Evolutionary conservation across 2,888 invertebrate genomes (phyloP).

Genomic region (Mesorhabditis sp.): DNA sequence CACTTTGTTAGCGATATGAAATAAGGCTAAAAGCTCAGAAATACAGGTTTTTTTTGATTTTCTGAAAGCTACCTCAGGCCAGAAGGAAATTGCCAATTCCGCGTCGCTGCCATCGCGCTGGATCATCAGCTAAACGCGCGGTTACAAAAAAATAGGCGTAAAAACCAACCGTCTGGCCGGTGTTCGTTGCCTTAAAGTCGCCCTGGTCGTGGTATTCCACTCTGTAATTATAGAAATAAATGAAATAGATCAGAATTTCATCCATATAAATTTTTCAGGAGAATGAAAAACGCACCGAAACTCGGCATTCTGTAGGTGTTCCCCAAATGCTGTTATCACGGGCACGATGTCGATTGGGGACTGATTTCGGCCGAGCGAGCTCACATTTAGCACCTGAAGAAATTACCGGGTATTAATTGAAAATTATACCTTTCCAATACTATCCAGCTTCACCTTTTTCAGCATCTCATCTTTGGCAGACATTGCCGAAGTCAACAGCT

Average conservation of each 20-base stretch:
- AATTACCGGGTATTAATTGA: background rate
- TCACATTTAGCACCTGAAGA: slow-evolving; percentile 39
- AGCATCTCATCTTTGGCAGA: slow-evolving; percentile 35
- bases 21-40: background rate
- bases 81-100: slow-evolving; percentile 40
- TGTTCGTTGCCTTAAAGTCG: slow-evolving; percentile 45
- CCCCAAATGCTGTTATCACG: slow-evolving; percentile 52
- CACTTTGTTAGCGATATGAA: background rate
- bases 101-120: slow-evolving; percentile 29
- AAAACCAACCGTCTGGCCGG: slow-evolving; percentile 36
- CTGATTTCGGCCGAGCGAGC: slow-evolving; percentile 44
- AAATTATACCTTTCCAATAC: background rate
- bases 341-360: slow-evolving; percentile 57
- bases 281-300: slow-evolving; percentile 35
- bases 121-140: slow-evolving; percentile 8
- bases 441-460: slow-evolving; percentile 20
- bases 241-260: background rate
- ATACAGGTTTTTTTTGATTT: background rate
- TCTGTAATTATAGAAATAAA: slow-evolving; percentile 29
- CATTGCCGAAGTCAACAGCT: slow-evolving; percentile 35
- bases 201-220: slow-evolving; percentile 49
- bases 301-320: slow-evolving; percentile 45
- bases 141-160: slow-evolving; percentile 11
- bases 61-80: background rate
- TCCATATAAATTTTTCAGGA: background rate